These are phyloP conservation scores for Piliocolobus tephrosceles DNA, from an alignment of 2,113 vertebrate species.

Conservation along the genomic window DNA sequence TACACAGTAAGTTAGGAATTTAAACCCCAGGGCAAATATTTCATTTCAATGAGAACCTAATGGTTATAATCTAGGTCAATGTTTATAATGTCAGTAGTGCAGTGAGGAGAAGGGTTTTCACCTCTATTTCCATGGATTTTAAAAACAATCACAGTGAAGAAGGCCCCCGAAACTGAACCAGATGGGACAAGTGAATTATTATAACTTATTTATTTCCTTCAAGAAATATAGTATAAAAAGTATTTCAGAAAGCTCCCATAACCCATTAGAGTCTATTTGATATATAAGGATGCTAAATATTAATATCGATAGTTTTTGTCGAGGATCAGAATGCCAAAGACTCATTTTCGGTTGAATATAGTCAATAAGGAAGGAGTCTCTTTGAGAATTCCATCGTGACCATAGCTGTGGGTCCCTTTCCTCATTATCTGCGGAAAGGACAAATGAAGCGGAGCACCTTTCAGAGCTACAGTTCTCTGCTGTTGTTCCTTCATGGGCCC, in stretches of 20 bases:
- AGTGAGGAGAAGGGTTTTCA: not conserved
- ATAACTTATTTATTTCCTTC: conserved; percentile 8
- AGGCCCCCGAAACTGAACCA: conserved; percentile 34
- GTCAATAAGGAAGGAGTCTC: not conserved
- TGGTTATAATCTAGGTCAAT: conserved; percentile 56
- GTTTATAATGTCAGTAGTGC: conserved; percentile 59
- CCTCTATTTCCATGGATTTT: conserved; percentile 30
- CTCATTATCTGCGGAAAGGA: not conserved
- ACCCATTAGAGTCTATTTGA: not conserved
- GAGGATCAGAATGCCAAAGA: not conserved
- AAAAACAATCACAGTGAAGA: conserved; percentile 35
- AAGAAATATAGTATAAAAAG: not conserved
- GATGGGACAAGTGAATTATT: not conserved
- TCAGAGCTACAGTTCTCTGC: not conserved
- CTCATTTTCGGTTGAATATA: not conserved
- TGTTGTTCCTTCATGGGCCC: not conserved
- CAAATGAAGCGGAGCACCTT: not conserved
- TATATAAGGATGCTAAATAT: not conserved
- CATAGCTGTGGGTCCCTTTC: not conserved
- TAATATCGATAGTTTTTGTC: not conserved
- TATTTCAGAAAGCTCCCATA: not conserved
- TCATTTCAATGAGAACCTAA: conserved; percentile 52
- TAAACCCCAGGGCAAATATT: conserved; percentile 47
- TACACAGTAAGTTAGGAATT: conserved; percentile 58
- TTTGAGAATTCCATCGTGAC: not conserved